phyloP scores from a whole-genome alignment of 2,113 vertebrate genomes.

The Amazona vittata region DNA sequence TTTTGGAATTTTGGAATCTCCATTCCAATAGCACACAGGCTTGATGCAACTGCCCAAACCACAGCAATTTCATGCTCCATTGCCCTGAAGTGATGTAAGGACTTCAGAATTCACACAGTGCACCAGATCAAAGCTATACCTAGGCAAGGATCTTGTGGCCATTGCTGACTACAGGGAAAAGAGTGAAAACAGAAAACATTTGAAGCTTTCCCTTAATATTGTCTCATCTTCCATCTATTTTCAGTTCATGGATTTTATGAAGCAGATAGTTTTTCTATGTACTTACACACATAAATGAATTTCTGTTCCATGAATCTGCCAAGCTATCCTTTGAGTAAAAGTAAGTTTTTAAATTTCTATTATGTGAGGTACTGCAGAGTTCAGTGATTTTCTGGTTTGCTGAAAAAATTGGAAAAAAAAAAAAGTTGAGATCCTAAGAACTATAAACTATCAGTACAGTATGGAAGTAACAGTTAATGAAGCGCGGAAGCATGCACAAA shows the following conservation, averaged over 20 bases:
- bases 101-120: not conserved
- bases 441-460: not conserved
- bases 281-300: not conserved
- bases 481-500: not conserved
- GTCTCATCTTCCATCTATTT: not conserved
- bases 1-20: not conserved
- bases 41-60: not conserved
- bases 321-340: not conserved
- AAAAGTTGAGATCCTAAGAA: not conserved
- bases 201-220: not conserved
- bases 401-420: not conserved
- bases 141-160: not conserved
- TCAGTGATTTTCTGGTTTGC: not conserved
- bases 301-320: not conserved
- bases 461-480: not conserved
- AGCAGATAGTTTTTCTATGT: not conserved
- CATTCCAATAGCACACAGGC: not conserved
- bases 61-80: not conserved
- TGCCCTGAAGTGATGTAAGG: not conserved
- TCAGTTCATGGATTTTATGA: slow-evolving; percentile 6
- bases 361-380: not conserved
- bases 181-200: not conserved
- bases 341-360: not conserved
- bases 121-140: not conserved
- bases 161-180: not conserved